A percentile compares a stretch with the other conserved stretches of the same genome.
Conservation (phyloP, 1,140 invertebrate genomes). For the Ladona fulva region DNA sequence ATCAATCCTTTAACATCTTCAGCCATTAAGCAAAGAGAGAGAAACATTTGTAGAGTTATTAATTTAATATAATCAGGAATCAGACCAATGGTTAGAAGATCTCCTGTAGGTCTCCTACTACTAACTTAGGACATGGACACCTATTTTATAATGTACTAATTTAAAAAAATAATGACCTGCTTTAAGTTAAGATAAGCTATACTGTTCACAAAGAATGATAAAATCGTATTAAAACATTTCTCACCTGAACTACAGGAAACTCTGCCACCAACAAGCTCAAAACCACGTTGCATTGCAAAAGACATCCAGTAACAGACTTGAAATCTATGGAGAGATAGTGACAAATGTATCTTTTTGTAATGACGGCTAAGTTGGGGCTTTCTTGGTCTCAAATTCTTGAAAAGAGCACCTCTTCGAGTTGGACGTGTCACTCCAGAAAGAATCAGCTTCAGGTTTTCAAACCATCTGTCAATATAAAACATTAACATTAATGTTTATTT, state of each 20-base stretch:
- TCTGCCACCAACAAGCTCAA: conserved; percentile 79
- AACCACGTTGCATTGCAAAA: conserved; percentile 88
- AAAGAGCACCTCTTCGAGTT: conserved; percentile 79
- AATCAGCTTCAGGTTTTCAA: conserved; percentile 92
- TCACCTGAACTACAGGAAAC: conserved; percentile 68
- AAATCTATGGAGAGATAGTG: conserved; percentile 78
- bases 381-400: conserved; percentile 69
- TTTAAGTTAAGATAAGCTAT: no score
- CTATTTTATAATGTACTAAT: no score
- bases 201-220: no score
- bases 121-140: no score
- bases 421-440: conserved; percentile 91
- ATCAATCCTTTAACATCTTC: no score
- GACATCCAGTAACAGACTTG: conserved; percentile 98
- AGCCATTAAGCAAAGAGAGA: no score
- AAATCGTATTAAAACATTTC: background rate
- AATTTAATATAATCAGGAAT: no score
- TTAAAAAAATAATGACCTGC: no score
- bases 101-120: no score
- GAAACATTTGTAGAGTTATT: no score
- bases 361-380: conserved; percentile 90
- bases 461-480: conserved; percentile 55
- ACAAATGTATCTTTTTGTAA: conserved; percentile 78
- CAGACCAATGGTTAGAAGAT: no score
- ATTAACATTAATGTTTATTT: no score